A percentile compares a stretch with the other conserved stretches of the same genome.
These are phyloP conservation scores for Lysandra coridon DNA, from an alignment of 2,888 invertebrate species.

Conservation along the genomic window DNA sequence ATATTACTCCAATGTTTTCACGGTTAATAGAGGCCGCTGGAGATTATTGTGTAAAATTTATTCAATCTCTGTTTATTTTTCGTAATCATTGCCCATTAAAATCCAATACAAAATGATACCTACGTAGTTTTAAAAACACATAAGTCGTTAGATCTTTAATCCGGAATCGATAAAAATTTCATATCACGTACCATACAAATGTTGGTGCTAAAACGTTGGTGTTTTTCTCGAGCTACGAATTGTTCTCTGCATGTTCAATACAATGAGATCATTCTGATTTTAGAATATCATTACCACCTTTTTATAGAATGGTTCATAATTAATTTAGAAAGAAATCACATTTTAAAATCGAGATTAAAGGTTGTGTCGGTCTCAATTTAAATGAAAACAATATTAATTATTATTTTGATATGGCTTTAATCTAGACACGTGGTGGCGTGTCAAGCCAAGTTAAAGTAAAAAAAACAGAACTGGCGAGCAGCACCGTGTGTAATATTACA, in stretches of 20 bases:
- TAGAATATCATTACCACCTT: background rate
- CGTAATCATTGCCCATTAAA: background rate
- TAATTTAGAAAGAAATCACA: background rate
- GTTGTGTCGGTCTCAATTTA: no score
- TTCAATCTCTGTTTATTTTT: background rate
- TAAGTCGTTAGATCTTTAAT: background rate
- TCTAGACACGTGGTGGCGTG: no score
- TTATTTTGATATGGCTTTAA: no score
- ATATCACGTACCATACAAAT: conserved; percentile 17
- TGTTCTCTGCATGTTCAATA: background rate
- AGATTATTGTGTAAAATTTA: no score
- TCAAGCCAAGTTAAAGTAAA: no score
- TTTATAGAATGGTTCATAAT: background rate
- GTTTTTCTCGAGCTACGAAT: background rate
- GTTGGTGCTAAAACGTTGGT: background rate
- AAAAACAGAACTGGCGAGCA: no score
- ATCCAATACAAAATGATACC: background rate
- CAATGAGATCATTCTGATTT: background rate
- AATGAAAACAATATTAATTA: no score
- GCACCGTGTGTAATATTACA: no score
- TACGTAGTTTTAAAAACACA: background rate
- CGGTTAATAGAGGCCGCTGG: no score
- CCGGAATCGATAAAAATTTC: conserved; percentile 23
- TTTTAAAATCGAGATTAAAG: background rate
- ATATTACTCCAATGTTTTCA: no score